A percentile compares a stretch with the other conserved stretches of the same genome.
Evolutionary conservation across 2,888 invertebrate genomes (phyloP).

Genomic region (Brachypterus glaber): DNA sequence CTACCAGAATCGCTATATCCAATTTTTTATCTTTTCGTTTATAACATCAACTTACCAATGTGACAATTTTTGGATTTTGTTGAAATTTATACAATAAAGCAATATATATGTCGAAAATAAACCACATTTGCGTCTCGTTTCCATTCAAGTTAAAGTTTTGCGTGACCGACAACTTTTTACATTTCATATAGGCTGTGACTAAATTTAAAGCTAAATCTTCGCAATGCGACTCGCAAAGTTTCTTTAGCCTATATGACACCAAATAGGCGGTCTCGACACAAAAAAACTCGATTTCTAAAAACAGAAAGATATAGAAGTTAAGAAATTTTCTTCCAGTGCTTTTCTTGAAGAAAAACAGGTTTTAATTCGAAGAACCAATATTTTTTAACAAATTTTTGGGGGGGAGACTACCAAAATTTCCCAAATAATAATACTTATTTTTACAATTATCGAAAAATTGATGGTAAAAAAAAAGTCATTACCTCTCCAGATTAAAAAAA

Average conservation of each 20-base stretch:
- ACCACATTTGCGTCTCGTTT: conserved; percentile 44
- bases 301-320: conserved; percentile 3
- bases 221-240: conserved; percentile 51
- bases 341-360: too few species aligned
- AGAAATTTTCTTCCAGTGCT: too few species aligned
- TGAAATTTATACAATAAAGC: conserved; percentile 49
- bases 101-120: conserved; percentile 51
- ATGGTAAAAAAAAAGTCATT: too few species aligned
- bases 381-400: too few species aligned
- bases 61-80: conserved; percentile 45
- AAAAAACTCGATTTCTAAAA: conserved; percentile 46
- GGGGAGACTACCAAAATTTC: too few species aligned
- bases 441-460: too few species aligned
- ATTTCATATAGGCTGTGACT: conserved; percentile 43
- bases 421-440: too few species aligned
- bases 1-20: too few species aligned
- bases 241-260: conserved; percentile 49
- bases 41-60: conserved; percentile 41
- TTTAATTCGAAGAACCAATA: too few species aligned
- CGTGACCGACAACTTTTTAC: conserved; percentile 33
- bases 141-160: conserved; percentile 36
- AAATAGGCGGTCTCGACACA: conserved; percentile 49
- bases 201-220: conserved; percentile 53
- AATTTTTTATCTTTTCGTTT: too few species aligned
- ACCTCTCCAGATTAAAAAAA: too few species aligned